A percentile compares a stretch with the other conserved stretches of the same genome.
phyloP scores from a whole-genome alignment of 2,888 invertebrate species.

The Spodoptera picta region DNA sequence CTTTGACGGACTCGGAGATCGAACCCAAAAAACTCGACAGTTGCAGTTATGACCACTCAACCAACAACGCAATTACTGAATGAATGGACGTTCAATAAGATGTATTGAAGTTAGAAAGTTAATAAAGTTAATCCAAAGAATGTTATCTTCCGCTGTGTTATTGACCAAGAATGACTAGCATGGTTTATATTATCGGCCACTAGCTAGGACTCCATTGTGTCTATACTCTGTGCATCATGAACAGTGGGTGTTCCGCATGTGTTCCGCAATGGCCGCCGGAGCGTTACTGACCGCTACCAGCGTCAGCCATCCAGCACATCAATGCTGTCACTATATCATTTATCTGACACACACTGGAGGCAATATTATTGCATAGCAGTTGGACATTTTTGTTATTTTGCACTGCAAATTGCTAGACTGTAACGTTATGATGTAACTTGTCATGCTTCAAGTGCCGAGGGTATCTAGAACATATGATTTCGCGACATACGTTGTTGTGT shows the following conservation, averaged over 20 bases:
- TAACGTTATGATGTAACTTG: constrained; percentile 32
- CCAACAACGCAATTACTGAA: no score
- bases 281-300: constrained; percentile 46
- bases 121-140: neutral
- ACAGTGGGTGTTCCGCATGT: constrained; percentile 28
- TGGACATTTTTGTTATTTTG: constrained; percentile 12
- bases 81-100: no score
- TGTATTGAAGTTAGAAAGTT: no score
- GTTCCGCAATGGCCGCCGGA: constrained; percentile 32
- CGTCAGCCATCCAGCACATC: constrained; percentile 25
- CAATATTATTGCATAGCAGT: constrained; percentile 6
- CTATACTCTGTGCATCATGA: constrained; percentile 11
- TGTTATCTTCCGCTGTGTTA: neutral
- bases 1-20: no score
- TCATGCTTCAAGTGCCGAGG: constrained; percentile 17
- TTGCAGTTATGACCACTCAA: no score
- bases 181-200: no score
- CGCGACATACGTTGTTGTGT: neutral
- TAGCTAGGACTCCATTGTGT: constrained; percentile 6
- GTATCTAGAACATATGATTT: constrained; percentile 4
- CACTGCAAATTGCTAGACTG: constrained; percentile 15
- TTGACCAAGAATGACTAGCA: no score
- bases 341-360: constrained; percentile 1
- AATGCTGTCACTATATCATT: constrained; percentile 42
- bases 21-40: no score